Evolutionary conservation across 1,140 invertebrate species (phyloP), one percentile per base, ranked within the genome.

Genomic region (Arion vulgaris): DNA sequence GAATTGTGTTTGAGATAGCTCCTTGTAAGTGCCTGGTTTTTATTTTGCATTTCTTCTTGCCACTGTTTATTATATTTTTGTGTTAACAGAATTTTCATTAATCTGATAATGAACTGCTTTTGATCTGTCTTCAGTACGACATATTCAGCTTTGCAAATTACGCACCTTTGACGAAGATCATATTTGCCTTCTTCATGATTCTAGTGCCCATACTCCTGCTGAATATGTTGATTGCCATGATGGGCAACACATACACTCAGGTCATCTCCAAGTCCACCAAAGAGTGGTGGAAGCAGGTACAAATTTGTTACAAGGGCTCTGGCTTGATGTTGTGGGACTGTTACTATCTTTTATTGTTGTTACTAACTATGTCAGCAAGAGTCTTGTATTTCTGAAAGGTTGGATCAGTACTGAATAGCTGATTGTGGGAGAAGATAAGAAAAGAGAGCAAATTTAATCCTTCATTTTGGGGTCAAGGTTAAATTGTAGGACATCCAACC

Each of bases 201-300:
- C 95, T 99, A 72, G 97, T 99, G 80, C 98, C 98, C 0, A 97
- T 98, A 5, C 96, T 98, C 86, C 89, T 94, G 84, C 90, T 94
- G 39, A 94, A 94, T 88, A 94, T 94, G 92, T 90, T 94, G 84
- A 94, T 94, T 41, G 93, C 93, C 69, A 94, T 94, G 93, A 94
- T 94, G 93, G 93, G 93, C 49, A 94, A 94, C 86, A 94, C 93
- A 0, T 94, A 94, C 88, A 91, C 92, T 39, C 88, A 89, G 76
- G 97, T 99, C 73, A 99, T 99, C 83, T 96, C 98, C 90, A 97
- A 98, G 91, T 99, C 98, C 71, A 98, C 99, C 92, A 99, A 99
- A 91, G 98, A 99, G 92, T 99, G 97, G 96, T 95, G 98, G 90
- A 98, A 99, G 93, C 98, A 98, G 94, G 97, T 97, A 90, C 90